Evolutionary conservation across 1,140 invertebrate species (phyloP), one percentile per base, ranked within the genome.

Genomic region (Euwallacea similis): DNA sequence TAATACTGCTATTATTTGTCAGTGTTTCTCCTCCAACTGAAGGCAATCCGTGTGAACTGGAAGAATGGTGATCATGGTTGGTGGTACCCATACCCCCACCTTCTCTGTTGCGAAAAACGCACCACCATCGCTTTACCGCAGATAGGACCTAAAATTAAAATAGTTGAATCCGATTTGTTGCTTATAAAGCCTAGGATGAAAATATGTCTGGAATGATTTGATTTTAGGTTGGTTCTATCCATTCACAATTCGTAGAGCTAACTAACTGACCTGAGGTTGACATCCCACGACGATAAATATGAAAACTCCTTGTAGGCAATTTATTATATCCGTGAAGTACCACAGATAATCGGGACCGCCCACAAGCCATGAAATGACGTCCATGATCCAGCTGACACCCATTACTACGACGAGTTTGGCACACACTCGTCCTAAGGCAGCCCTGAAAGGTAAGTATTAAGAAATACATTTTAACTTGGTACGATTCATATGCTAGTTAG

Each of bases 231-330:
- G 21, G 4, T 33, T 33, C 21, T 33, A 33, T 2, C 21, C 1
- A 4, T 33, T 33, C 21, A 4, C 4, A 33, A 33, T 50, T 50
- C 46, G 0, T 50, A 10, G 9, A 50, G 46, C 6, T 50, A 11
- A 50, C 13, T 50, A 2, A 50, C 9, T 10, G 6, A 87, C 88
- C 83, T 92, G 90, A n/a, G 91, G 91, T 83, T 95, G 93, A 81
- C 91, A 93, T 41, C 92, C 91, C 59, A 94, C 92, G 50, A 95
- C 93, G 72, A 92, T 87, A 81, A 96, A 96, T 65, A 96, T 94
- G 78, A 94, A 88, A n/a, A 95, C 88, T 50, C 93, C 93, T 81
- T 95, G 93, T 42, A 94, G 84, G 59, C 90, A 88, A 82, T 94
- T 95, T 78, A 95, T 86, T 71, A 94, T 78, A 81, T 94, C 92